Conservation (phyloP, 2,888 invertebrate species). For the Fragum fragum region DNA sequence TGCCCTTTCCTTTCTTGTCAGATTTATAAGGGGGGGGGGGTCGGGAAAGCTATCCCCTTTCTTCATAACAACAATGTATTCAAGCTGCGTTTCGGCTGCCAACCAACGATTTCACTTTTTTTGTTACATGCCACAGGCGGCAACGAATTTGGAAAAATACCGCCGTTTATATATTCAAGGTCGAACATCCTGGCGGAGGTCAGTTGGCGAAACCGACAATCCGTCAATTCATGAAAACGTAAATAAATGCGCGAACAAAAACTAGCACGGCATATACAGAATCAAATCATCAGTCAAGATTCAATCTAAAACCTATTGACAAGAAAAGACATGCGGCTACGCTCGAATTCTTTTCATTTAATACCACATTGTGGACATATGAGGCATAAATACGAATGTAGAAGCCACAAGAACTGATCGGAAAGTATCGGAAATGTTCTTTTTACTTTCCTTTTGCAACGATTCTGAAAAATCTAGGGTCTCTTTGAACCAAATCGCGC, state of each 20-base stretch:
- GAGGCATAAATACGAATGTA: conserved; percentile 6
- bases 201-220: no score
- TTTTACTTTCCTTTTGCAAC: not conserved
- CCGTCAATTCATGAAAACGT: no score
- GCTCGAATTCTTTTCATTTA: conserved; percentile 14
- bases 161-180: no score
- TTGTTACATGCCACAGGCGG: no score
- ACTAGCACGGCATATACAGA: not conserved
- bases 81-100: no score
- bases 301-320: not conserved
- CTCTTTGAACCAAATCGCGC: conserved; percentile 61
- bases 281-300: not conserved
- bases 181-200: no score
- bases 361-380: conserved; percentile 7
- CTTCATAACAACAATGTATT: no score
- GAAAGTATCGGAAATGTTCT: not conserved
- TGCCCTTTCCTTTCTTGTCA: no score
- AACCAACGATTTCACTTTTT: no score
- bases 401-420: not conserved
- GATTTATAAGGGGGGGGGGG: no score
- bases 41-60: no score
- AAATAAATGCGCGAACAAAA: not conserved
- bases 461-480: not conserved
- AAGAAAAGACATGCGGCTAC: not conserved
- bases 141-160: no score